phyloP scores from a whole-genome alignment of 2,888 invertebrate genomes.

The Phymatocera aterrima region DNA sequence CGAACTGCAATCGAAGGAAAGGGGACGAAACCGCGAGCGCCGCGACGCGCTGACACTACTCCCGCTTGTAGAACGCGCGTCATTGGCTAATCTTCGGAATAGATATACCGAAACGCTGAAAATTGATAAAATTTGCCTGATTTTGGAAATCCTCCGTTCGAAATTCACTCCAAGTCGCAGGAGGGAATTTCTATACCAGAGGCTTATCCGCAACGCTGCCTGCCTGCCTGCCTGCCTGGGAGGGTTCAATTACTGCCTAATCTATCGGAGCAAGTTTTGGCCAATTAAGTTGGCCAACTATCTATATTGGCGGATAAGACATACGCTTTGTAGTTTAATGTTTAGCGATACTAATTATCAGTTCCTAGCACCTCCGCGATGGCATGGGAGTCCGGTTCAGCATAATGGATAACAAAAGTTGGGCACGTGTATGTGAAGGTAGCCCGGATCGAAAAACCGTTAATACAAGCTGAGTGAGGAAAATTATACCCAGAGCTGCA shows the following conservation, averaged over 20 bases:
- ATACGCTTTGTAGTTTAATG: neutral
- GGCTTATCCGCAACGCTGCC: too few species aligned
- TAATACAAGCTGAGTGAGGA: neutral
- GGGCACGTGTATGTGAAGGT: neutral
- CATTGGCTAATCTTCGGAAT: too few species aligned
- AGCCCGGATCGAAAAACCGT: neutral
- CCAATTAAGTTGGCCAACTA: conserved; percentile 1
- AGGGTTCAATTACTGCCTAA: neutral
- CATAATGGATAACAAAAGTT: neutral
- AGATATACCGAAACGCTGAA: too few species aligned
- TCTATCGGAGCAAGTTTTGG: conserved; percentile 2
- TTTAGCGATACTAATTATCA: neutral
- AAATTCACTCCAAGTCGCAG: neutral
- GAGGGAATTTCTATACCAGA: neutral
- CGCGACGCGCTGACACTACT: too few species aligned
- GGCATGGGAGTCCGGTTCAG: neutral
- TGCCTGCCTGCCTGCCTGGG: neutral
- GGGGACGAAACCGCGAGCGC: too few species aligned
- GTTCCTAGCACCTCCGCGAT: too few species aligned
- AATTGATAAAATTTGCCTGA: too few species aligned
- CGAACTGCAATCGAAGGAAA: too few species aligned
- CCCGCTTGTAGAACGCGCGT: too few species aligned
- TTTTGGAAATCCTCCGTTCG: too few species aligned
- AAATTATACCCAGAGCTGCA: too few species aligned
- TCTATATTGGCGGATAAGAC: neutral